phyloP scores from a whole-genome alignment of 2,888 invertebrate genomes.

The Linyphia triangularis region DNA sequence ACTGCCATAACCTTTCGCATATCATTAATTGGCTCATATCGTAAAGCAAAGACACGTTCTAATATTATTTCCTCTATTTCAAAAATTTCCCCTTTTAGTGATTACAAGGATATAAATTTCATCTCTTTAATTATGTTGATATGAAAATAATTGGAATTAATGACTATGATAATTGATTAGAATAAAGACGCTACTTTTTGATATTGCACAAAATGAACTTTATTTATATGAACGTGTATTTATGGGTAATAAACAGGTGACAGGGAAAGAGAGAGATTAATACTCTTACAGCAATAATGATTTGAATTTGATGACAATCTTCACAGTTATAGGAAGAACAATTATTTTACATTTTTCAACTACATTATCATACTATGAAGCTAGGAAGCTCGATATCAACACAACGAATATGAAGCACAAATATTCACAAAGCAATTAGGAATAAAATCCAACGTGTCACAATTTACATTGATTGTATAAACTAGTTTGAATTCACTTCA shows the following conservation, averaged over 20 bases:
- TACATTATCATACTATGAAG: conserved; percentile 26
- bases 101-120: no score
- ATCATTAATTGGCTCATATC: no score
- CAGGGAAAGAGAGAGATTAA: neutral
- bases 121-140: no score
- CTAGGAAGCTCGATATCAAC: conserved; percentile 47
- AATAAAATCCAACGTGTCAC: neutral
- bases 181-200: neutral
- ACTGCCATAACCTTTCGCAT: no score
- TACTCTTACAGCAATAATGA: conserved; percentile 41
- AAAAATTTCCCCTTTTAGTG: no score
- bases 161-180: neutral
- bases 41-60: no score
- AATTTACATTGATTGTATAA: neutral
- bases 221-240: conserved; percentile 56
- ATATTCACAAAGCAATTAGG: neutral
- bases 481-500: neutral
- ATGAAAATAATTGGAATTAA: no score
- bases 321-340: conserved; percentile 26
- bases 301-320: neutral
- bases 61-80: no score
- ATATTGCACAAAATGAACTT: conserved; percentile 73
- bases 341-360: neutral
- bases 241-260: conserved; percentile 49
- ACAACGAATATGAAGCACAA: conserved; percentile 30